These are phyloP conservation scores for Podarcis muralis DNA, from an alignment of 2,113 vertebrate genomes.

Conservation along the genomic window DNA sequence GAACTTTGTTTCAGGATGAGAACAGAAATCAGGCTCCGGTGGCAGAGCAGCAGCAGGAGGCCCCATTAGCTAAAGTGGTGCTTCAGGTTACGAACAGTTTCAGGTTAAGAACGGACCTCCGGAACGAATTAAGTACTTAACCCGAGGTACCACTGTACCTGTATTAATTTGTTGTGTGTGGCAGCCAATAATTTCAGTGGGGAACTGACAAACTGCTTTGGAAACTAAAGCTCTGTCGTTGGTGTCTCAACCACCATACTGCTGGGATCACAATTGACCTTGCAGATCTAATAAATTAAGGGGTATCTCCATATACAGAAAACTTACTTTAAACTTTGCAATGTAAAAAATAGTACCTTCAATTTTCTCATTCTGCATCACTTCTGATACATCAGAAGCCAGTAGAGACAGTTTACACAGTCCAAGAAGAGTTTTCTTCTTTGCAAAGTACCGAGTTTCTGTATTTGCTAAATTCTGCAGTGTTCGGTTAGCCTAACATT, in stretches of 20 bases:
- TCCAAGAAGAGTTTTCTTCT: slow-evolving; percentile 96
- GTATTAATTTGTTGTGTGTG: background rate
- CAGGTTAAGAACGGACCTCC: too few species aligned
- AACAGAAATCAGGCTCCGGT: too few species aligned
- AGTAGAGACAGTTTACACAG: slow-evolving; percentile 92
- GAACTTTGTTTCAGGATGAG: too few species aligned
- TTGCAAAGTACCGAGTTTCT: slow-evolving; percentile 92
- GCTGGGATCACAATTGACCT: background rate
- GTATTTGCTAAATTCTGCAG: slow-evolving; percentile 87
- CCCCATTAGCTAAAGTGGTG: too few species aligned
- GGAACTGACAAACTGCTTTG: background rate
- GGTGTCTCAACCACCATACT: background rate
- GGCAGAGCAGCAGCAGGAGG: too few species aligned
- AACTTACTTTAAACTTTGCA: background rate
- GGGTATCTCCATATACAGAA: background rate
- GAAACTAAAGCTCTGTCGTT: background rate
- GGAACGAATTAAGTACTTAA: too few species aligned
- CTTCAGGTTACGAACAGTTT: too few species aligned
- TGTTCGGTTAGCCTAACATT: slow-evolving; percentile 85
- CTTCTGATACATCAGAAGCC: slow-evolving; percentile 86
- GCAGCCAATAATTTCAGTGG: background rate
- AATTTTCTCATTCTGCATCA: slow-evolving; percentile 83
- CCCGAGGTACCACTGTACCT: too few species aligned
- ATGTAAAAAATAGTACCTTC: slow-evolving; percentile 77
- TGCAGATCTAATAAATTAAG: background rate